phyloP scores from a whole-genome alignment of 2,797 vertebrate genomes.

The Chelmon rostratus region DNA sequence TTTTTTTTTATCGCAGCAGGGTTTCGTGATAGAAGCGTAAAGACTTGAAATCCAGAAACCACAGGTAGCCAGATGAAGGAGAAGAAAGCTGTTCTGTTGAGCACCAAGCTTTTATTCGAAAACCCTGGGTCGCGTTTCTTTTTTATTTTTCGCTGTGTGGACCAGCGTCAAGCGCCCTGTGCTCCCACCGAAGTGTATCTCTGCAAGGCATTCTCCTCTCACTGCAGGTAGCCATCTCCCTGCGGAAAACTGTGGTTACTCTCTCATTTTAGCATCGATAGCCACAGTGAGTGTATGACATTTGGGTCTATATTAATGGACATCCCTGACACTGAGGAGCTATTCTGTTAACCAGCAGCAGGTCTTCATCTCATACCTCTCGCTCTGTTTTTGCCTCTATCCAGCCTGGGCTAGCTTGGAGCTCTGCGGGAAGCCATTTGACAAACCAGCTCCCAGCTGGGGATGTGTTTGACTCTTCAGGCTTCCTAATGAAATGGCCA shows the following conservation, averaged over 20 bases:
- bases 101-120: constrained; percentile 86
- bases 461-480: constrained; percentile 90
- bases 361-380: constrained; percentile 75
- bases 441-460: constrained; percentile 90
- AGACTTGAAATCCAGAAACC: constrained; percentile 86
- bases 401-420: constrained; percentile 74
- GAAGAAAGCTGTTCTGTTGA: constrained; percentile 83
- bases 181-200: constrained; percentile 69
- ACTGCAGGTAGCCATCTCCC: constrained; percentile 87
- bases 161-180: constrained; percentile 59
- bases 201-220: constrained; percentile 78
- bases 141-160: constrained; percentile 67
- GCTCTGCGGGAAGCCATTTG: constrained; percentile 93
- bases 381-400: constrained; percentile 81
- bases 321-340: constrained; percentile 72
- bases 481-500: constrained; percentile 88
- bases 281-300: constrained; percentile 55
- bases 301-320: constrained; percentile 81
- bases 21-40: constrained; percentile 80
- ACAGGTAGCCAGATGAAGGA: constrained; percentile 89
- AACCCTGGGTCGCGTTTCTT: constrained; percentile 85
- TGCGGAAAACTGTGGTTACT: constrained; percentile 73
- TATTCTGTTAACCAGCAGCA: constrained; percentile 73
- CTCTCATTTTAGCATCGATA: constrained; percentile 69
- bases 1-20: constrained; percentile 52